Percentiles rank a stretch among this genome's conserved stretches.
Evolutionary conservation across 2,888 invertebrate genomes (phyloP).

Genomic region (Leucophenga montana): DNA sequence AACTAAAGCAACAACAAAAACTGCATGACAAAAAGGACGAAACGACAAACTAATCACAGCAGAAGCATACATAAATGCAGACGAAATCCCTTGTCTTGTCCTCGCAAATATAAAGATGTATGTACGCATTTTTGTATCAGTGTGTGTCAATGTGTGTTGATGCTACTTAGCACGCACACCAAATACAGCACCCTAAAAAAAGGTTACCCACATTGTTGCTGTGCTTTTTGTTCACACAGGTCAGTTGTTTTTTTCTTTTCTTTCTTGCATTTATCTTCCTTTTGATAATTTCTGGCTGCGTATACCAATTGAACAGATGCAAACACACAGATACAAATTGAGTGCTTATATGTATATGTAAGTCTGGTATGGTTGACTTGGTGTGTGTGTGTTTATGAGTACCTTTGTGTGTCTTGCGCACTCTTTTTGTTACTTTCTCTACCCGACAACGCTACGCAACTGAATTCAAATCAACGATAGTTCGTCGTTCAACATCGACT

Average conservation of each 20-base stretch:
- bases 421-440: constrained; percentile 23
- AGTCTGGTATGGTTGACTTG: background rate
- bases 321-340: background rate
- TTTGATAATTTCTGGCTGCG: background rate
- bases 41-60: constrained; percentile 8
- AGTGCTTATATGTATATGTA: background rate
- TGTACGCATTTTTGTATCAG: background rate
- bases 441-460: constrained; percentile 6
- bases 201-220: background rate
- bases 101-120: background rate
- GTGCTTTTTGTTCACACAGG: constrained; percentile 8
- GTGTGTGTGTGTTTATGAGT: constrained; percentile 20
- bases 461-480: constrained; percentile 17
- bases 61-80: background rate
- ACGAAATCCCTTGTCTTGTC: background rate
- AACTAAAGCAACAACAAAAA: background rate
- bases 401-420: constrained; percentile 15
- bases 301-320: background rate
- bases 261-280: background rate
- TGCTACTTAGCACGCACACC: background rate
- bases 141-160: background rate
- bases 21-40: background rate
- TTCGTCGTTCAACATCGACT: constrained; percentile 32
- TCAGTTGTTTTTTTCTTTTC: constrained; percentile 3
- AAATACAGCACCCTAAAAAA: background rate